These are phyloP conservation scores for Echiichthys vipera DNA, from an alignment of 2,797 vertebrate genomes.

Conservation along the genomic window DNA sequence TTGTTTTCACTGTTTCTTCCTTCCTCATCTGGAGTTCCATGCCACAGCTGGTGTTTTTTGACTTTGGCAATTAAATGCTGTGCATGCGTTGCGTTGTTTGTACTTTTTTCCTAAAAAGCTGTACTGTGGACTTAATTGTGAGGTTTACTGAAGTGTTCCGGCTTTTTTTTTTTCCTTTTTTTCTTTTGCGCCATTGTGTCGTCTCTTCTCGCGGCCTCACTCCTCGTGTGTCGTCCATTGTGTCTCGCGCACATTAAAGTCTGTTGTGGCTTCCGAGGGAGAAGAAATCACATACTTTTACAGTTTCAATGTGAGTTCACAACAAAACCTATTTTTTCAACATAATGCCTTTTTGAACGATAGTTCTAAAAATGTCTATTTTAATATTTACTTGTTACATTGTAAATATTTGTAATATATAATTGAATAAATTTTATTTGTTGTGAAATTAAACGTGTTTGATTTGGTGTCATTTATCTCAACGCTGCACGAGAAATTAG, in stretches of 20 bases:
- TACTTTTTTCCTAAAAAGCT: constrained; percentile 84
- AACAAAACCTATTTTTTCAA: constrained; percentile 94
- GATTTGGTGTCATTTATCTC: background rate
- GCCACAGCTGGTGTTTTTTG: constrained; percentile 86
- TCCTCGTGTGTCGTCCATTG: constrained; percentile 86
- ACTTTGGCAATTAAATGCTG: constrained; percentile 87
- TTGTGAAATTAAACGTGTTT: constrained; percentile 87
- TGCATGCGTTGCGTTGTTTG: constrained; percentile 93
- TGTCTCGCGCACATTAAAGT: constrained; percentile 87
- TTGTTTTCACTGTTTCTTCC: constrained; percentile 58
- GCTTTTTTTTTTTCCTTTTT: constrained; percentile 52
- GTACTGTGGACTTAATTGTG: constrained; percentile 84
- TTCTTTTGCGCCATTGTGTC: constrained; percentile 80
- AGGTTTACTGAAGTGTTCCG: constrained; percentile 86
- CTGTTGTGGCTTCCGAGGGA: constrained; percentile 86
- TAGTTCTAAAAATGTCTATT: constrained; percentile 99
- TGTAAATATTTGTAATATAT: constrained; percentile 99
- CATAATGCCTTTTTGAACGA: constrained; percentile 97
- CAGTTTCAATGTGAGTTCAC: constrained; percentile 91
- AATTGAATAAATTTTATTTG: constrained; percentile 99
- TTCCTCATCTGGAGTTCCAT: constrained; percentile 83
- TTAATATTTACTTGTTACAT: constrained; percentile 99
- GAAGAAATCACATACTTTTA: constrained; percentile 80
- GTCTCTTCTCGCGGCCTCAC: constrained; percentile 76
- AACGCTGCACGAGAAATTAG: background rate